phyloP scores from a whole-genome alignment of 2,797 vertebrate genomes.

The Characodon lateralis region DNA sequence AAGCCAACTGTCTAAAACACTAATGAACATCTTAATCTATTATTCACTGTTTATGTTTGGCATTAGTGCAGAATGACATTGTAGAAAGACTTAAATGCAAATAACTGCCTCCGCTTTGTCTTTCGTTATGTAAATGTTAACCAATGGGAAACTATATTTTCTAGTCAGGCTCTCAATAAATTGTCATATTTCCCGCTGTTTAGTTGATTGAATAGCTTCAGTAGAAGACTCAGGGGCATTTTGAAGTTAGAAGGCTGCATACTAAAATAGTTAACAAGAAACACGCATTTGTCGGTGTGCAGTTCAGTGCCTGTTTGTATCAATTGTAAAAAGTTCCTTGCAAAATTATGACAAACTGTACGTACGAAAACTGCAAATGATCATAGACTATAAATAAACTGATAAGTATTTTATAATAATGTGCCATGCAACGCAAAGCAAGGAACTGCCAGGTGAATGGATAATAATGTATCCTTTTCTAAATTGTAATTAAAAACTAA shows the following conservation, averaged over 20 bases:
- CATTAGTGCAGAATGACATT: not conserved
- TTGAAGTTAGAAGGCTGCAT: not conserved
- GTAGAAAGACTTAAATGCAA: not conserved
- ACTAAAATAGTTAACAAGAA: not conserved
- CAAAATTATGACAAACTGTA: not conserved
- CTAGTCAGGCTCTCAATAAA: not conserved
- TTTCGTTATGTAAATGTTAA: not conserved
- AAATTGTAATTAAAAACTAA: not conserved
- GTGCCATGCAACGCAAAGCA: no score
- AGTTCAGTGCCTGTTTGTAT: not conserved
- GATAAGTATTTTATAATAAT: not conserved
- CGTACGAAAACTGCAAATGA: not conserved
- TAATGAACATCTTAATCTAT: conserved; percentile 6
- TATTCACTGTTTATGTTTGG: not conserved
- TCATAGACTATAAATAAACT: not conserved
- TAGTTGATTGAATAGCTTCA: not conserved
- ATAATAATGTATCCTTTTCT: no score
- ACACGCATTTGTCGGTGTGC: not conserved
- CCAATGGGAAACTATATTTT: not conserved
- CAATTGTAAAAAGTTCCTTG: not conserved
- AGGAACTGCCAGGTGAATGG: no score
- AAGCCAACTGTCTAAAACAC: not conserved
- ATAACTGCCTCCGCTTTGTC: not conserved
- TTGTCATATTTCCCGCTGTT: not conserved
- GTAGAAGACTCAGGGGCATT: not conserved